These are phyloP conservation scores for Malurus melanocephalus DNA, from an alignment of 2,113 vertebrate species.

Conservation along the genomic window DNA sequence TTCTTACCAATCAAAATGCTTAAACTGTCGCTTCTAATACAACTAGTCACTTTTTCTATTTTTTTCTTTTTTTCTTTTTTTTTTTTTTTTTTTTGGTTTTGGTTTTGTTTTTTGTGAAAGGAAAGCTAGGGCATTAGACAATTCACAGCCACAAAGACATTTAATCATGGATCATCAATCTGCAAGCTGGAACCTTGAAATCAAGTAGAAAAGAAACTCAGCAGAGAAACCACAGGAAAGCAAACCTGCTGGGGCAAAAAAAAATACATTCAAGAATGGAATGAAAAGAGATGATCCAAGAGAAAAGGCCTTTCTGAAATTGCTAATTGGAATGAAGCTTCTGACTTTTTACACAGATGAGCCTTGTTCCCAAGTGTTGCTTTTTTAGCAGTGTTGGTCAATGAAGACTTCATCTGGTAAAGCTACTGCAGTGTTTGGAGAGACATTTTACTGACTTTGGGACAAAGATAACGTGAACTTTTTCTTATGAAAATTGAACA, in stretches of 20 bases:
- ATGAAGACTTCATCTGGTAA: background rate
- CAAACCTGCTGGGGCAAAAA: background rate
- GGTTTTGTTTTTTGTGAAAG: background rate
- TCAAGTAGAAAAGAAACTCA: background rate
- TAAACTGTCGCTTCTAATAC: background rate
- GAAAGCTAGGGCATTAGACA: background rate
- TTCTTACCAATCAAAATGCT: background rate
- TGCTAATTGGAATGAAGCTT: background rate
- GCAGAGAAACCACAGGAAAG: background rate
- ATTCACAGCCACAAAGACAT: background rate
- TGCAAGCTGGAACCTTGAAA: background rate
- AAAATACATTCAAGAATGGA: background rate
- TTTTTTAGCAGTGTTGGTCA: background rate
- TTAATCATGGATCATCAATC: background rate
- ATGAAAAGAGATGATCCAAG: background rate
- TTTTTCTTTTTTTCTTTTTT: fast-evolving
- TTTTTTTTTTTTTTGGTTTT: too few relatives aligned
- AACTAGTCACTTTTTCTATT: background rate
- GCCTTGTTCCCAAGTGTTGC: background rate
- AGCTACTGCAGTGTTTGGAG: background rate
- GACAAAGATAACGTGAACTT: background rate
- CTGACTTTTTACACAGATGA: background rate
- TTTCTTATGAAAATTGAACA: background rate
- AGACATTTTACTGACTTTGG: background rate
- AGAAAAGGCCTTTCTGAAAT: background rate